Evolutionary conservation across 2,113 vertebrate species (phyloP), one percentile per base, ranked within the genome.

Genomic region (Microcebus ravelobensis): DNA sequence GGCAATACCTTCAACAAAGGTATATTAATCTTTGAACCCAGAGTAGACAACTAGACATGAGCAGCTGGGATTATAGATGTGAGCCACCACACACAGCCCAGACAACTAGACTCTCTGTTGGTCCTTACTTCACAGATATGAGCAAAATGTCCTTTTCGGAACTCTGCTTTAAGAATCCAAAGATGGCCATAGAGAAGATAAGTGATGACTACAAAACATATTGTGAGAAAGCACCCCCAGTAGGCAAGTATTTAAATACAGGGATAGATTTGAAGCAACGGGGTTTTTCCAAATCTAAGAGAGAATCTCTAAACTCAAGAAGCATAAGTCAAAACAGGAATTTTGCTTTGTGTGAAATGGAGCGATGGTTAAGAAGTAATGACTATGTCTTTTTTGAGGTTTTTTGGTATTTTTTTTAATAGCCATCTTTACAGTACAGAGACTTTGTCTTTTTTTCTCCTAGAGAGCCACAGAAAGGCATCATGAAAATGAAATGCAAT

Each of bases 131-230:
- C 74, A n/a, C 88, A 98, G 98, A 98, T 0, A 31, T 45, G 57
- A 95, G 63, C 73, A 98, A 96, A 94, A 95, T 94, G 93, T 25
- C 92, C 5, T 96, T 98, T 90, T 89, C 96, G 45, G 96, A 98
- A 9, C 76, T 96, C 55, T 45, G 90, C 74, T 79, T 1, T 55
- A 95, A 98, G 86, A 93, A 98, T 50, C 97, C 97, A 42, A 98
- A 90, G 1, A 31, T 97, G 80, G 96, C 98, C 71, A 85, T 97
- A 84, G 65, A 95, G 17, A 96, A 71, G 79, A 95, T 97, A 36
- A 98, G 98, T 17, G 96, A 97, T 12, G 94, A 98, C 73, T 97
- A 97, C 27, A 96, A 97, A 74, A 34, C 94, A 59, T 96, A 90
- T 34, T 76, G 83, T 90, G 95, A 95, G 74, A 96, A 80, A 86